A percentile compares a stretch with the other conserved stretches of the same genome.
These are phyloP conservation scores for Zaprionus lineosus DNA, from an alignment of 2,888 invertebrate genomes.

Conservation along the genomic window DNA sequence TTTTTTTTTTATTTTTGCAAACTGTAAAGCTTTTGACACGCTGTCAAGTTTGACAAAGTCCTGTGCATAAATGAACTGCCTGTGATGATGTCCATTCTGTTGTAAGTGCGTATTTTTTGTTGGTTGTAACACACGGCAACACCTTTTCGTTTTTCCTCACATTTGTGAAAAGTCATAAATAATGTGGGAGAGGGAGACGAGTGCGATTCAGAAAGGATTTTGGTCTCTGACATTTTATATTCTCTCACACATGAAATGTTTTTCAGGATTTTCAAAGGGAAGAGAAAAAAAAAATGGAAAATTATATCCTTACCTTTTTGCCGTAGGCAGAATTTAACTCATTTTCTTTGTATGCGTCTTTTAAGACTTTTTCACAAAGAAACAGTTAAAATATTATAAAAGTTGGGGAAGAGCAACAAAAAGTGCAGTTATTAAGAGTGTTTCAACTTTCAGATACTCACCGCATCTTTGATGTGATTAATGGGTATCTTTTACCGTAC, in stretches of 20 bases:
- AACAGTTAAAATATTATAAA: conserved; percentile 2
- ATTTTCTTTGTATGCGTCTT: conserved; percentile 42
- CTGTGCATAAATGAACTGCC: conserved; percentile 41
- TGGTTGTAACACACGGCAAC: conserved; percentile 18
- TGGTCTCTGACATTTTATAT: conserved; percentile 50
- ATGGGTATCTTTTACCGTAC: too few species aligned
- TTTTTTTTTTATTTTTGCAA: conserved; percentile 6
- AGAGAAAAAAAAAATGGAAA: background rate
- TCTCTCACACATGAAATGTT: conserved; percentile 27
- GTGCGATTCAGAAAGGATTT: background rate
- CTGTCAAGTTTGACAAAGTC: conserved; percentile 60
- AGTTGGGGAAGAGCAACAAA: background rate
- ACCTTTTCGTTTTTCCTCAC: conserved; percentile 14
- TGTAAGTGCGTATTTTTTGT: conserved; percentile 4
- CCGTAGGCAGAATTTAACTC: conserved; percentile 43
- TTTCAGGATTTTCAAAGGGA: conserved; percentile 9
- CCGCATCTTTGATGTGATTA: too few species aligned
- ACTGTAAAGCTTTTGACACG: conserved; percentile 36
- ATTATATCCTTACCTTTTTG: conserved; percentile 26
- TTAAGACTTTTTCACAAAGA: too few species aligned
- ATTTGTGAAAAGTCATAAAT: conserved; percentile 54
- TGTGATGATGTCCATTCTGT: conserved; percentile 22
- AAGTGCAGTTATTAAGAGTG: too few species aligned
- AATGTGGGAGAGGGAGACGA: conserved; percentile 26
- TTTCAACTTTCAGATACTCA: too few species aligned